These are phyloP conservation scores for Ctena decussata DNA, from an alignment of 2,888 invertebrate genomes.

Conservation along the genomic window DNA sequence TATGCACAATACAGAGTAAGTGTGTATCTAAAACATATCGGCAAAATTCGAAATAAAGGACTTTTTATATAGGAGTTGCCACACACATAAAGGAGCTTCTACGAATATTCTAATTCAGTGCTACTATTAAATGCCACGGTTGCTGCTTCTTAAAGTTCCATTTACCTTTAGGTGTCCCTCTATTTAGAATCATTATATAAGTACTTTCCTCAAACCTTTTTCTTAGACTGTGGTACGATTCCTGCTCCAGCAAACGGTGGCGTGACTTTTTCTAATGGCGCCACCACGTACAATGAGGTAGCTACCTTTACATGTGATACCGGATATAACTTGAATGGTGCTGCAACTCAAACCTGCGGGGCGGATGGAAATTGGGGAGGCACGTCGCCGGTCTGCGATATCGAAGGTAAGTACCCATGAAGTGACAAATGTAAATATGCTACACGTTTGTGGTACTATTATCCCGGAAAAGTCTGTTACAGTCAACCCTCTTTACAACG, in stretches of 20 bases:
- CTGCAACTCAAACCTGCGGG: background rate
- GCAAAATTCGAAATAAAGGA: no score
- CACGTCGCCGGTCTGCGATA: background rate
- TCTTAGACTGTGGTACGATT: conserved; percentile 19
- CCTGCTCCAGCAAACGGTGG: conserved; percentile 2
- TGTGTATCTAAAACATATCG: no score
- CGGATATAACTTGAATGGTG: background rate
- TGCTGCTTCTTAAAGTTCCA: no score
- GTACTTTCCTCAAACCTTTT: background rate
- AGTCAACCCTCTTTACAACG: background rate
- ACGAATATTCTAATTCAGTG: no score
- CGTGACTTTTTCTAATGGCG: background rate
- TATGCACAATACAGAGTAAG: no score
- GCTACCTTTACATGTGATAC: conserved; percentile 7
- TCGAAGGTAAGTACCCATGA: background rate
- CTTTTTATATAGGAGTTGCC: no score
- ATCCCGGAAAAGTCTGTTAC: background rate
- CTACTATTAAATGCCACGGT: no score
- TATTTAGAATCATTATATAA: background rate
- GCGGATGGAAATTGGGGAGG: conserved; percentile 21
- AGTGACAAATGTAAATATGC: no score
- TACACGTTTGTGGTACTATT: no score
- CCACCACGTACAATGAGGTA: background rate
- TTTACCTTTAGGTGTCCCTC: no score
- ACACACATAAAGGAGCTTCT: no score